A percentile compares a stretch with the other conserved stretches of the same genome.
These are phyloP conservation scores for Raphicerus campestris DNA, from an alignment of 2,113 vertebrate species.

Conservation along the genomic window DNA sequence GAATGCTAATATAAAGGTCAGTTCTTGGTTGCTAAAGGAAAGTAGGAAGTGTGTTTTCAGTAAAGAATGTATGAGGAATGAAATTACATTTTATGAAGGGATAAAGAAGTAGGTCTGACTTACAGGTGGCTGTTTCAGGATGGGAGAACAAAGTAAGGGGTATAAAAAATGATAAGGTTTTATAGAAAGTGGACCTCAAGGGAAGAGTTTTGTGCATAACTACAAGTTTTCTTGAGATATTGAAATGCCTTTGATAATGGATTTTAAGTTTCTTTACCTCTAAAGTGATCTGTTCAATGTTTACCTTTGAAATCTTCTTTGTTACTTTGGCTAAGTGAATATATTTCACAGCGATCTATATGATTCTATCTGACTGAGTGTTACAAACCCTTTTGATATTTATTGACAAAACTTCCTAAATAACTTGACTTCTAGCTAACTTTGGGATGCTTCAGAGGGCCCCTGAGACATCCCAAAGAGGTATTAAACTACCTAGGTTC, in stretches of 20 bases:
- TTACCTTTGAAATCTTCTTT: too few species aligned
- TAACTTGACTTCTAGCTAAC: too few species aligned
- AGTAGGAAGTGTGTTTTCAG: too few species aligned
- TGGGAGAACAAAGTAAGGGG: background rate
- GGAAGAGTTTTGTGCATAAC: background rate
- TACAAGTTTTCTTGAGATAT: background rate
- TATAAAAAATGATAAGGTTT: background rate
- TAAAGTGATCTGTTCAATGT: background rate
- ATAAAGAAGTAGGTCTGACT: background rate
- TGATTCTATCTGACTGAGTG: too few species aligned
- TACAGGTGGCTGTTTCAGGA: background rate
- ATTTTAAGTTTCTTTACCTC: background rate
- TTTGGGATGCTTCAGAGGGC: too few species aligned
- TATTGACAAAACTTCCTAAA: too few species aligned
- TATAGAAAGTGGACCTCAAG: background rate
- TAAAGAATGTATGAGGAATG: background rate
- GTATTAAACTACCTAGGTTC: too few species aligned
- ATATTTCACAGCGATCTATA: too few species aligned
- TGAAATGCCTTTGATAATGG: background rate
- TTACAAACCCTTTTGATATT: too few species aligned
- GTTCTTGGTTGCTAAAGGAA: background rate
- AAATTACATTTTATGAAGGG: background rate
- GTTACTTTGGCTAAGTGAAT: too few species aligned
- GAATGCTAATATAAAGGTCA: background rate
- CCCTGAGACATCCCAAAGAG: too few species aligned